phyloP scores from a whole-genome alignment of 2,113 vertebrate species.

The Mesocricetus auratus region DNA sequence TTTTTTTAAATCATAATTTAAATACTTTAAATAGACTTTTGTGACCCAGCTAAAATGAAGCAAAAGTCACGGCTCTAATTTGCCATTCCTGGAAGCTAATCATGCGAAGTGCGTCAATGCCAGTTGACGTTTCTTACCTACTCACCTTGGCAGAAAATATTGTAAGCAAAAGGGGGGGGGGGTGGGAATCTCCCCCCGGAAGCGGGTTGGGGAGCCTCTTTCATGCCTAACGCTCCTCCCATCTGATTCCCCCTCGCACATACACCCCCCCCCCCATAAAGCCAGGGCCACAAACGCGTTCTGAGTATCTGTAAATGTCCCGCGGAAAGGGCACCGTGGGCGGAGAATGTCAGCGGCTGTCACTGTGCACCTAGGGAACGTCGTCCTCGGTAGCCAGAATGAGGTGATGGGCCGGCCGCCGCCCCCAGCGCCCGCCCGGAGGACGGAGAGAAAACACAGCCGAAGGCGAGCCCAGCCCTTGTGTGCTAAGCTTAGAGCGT shows the following conservation, averaged over 20 bases:
- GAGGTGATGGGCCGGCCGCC: not conserved
- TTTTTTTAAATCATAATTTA: constrained; percentile 45
- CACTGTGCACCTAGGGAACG: not conserved
- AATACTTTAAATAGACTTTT: constrained; percentile 67
- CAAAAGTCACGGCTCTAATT: constrained; percentile 28
- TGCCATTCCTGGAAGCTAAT: constrained; percentile 59
- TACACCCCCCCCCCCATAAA: not conserved
- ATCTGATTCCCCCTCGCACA: not conserved
- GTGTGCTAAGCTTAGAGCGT: not conserved
- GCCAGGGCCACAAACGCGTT: not conserved
- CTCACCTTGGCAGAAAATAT: constrained; percentile 63
- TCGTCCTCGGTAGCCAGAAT: not conserved
- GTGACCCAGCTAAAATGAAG: constrained; percentile 46
- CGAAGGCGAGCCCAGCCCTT: too few species aligned
- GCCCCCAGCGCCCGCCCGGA: not conserved
- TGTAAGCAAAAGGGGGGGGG: not conserved
- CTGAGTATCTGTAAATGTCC: constrained; percentile 25
- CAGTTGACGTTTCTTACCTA: constrained; percentile 43
- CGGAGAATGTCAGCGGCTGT: not conserved
- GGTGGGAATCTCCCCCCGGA: not conserved
- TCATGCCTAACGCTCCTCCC: not conserved
- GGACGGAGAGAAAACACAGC: not conserved
- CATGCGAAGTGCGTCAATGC: not conserved
- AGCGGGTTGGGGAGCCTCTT: not conserved
- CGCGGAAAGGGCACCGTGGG: not conserved